phyloP scores from a whole-genome alignment of 2,888 invertebrate species.

The Pyrochroa serraticornis region DNA sequence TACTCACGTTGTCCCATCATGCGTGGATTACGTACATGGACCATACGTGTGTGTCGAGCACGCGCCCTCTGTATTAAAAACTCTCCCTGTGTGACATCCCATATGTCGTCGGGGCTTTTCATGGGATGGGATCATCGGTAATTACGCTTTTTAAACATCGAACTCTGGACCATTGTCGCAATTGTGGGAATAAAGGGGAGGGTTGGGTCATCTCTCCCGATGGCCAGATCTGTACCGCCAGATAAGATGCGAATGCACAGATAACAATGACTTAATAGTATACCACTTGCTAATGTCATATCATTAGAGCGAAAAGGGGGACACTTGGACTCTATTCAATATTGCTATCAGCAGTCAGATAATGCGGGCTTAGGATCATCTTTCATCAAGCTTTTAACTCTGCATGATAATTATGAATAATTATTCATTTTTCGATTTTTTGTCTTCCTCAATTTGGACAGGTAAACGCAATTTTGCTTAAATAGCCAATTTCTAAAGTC shows the following conservation, averaged over 20 bases:
- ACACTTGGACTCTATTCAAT: constrained; percentile 9
- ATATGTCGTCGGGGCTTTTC: constrained; percentile 52
- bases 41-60: background rate
- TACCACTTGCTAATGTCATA: constrained; percentile 41
- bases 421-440: no score
- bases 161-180: constrained; percentile 53
- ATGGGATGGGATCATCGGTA: constrained; percentile 54
- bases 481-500: no score
- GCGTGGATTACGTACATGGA: background rate
- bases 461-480: no score
- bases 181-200: constrained; percentile 56
- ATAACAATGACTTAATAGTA: constrained; percentile 42
- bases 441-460: no score
- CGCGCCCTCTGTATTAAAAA: constrained; percentile 29
- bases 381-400: no score
- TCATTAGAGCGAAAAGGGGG: constrained; percentile 22
- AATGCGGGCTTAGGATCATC: no score
- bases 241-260: constrained; percentile 55
- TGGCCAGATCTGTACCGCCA: constrained; percentile 43
- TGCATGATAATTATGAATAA: no score
- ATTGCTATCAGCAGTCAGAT: background rate
- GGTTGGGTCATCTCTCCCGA: constrained; percentile 32
- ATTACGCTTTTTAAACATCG: constrained; percentile 57
- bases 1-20: background rate
- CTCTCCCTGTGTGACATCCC: constrained; percentile 47